Conservation (phyloP, 2,113 vertebrate species). For the Daphoenositta chrysoptera region DNA sequence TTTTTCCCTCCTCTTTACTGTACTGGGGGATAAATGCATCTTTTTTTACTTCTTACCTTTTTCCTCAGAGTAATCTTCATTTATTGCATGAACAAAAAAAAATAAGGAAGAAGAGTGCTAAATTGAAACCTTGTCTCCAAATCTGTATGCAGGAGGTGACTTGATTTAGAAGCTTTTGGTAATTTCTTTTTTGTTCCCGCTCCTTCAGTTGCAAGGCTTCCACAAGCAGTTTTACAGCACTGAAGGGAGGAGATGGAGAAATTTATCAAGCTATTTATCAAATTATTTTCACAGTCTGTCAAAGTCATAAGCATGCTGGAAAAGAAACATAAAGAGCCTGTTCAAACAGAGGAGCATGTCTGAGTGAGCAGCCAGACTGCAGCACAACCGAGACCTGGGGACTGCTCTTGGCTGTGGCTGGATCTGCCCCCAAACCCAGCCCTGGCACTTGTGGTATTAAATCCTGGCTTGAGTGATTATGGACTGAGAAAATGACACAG, state of each 20-base stretch:
- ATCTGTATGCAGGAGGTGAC: constrained; percentile 43
- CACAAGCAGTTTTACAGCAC: neutral
- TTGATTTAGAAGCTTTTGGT: constrained; percentile 44
- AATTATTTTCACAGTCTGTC: constrained; percentile 52
- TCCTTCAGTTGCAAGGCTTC: constrained; percentile 30
- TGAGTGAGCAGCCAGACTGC: neutral
- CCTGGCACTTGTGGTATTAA: neutral
- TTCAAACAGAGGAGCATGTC: neutral
- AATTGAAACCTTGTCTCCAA: constrained; percentile 41
- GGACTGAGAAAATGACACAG: neutral
- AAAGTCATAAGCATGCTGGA: neutral
- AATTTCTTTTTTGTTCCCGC: constrained; percentile 58
- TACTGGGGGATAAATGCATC: neutral
- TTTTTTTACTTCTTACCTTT: neutral
- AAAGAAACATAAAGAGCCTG: neutral
- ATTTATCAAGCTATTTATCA: constrained; percentile 56
- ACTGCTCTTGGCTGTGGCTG: neutral
- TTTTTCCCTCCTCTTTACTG: neutral
- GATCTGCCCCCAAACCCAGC: neutral
- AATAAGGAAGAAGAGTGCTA: constrained; percentile 1
- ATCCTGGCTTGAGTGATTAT: neutral
- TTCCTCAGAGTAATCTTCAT: neutral
- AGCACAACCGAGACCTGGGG: neutral
- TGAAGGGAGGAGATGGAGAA: constrained; percentile 28
- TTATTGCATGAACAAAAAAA: neutral